phyloP scores from a whole-genome alignment of 2,888 invertebrate species.

The Heliothis peltigera region DNA sequence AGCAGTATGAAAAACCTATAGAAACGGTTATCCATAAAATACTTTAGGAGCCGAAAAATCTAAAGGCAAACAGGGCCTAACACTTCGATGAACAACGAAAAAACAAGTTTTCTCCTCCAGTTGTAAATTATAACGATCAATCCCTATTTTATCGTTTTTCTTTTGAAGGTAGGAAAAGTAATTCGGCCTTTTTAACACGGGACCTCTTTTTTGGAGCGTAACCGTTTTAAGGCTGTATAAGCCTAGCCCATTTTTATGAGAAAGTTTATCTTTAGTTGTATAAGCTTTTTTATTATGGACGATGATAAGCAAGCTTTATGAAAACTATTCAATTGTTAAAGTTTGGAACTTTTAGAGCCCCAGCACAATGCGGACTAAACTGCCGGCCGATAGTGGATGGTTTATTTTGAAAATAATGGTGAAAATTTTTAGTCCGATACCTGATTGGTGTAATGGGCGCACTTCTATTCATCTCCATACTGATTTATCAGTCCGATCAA shows the following conservation, averaged over 20 bases:
- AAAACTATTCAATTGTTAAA: neutral
- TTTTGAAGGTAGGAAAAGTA: constrained; percentile 46
- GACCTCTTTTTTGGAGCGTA: constrained; percentile 25
- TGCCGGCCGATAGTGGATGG: too few relatives aligned
- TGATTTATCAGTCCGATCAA: too few relatives aligned
- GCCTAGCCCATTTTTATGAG: constrained; percentile 34
- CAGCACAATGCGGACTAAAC: too few relatives aligned
- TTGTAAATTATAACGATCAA: constrained; percentile 57
- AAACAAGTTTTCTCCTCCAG: constrained; percentile 30
- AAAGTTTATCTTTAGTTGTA: constrained; percentile 12
- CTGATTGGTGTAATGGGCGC: too few relatives aligned
- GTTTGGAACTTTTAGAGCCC: too few relatives aligned
- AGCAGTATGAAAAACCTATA: neutral
- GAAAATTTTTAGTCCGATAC: too few relatives aligned
- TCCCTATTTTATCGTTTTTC: constrained; percentile 55
- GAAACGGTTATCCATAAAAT: constrained; percentile 6
- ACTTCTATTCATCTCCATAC: too few relatives aligned
- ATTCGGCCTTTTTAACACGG: constrained; percentile 31
- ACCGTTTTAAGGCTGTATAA: constrained; percentile 21
- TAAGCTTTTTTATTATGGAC: neutral
- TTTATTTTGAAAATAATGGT: too few relatives aligned
- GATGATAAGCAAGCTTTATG: neutral
- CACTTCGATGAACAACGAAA: constrained; percentile 30
- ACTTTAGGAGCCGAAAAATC: constrained; percentile 13
- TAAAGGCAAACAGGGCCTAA: constrained; percentile 14